Evolutionary conservation across 1,140 invertebrate species (phyloP), one percentile per base, ranked within the genome.

Genomic region (Drosophila ercepeae): DNA sequence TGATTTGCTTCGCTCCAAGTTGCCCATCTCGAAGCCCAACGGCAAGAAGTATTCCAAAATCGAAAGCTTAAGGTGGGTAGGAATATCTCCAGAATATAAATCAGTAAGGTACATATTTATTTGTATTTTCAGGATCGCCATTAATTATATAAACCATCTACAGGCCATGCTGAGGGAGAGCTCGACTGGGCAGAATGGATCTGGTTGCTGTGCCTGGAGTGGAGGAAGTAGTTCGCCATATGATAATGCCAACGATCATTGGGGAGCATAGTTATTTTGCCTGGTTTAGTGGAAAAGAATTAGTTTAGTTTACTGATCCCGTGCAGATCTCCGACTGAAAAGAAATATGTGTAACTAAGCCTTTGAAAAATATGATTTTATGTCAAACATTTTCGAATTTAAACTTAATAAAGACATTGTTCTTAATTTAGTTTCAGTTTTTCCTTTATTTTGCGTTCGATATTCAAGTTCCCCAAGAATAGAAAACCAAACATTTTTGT

Each of bases 41-140:
- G 96, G 96, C n/a, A 97, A 97, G 89, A 97, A 97, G 90, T 94
- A 97, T 67, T 96, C 96, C 1, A 97, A 97, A 92, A 97, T 97
- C 58, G 96, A 97, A 88, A 96, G 95, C 21, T 92, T 97, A 1
- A 94, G 96, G 93, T 96, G 92, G 68, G 88, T 55, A 0, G 0
- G 2, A 13, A 7, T 14, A 13, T 16, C 13, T 14, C 4, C 4
- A 8, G n/a, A 41, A 3, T 19, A 8, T 36, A 19, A 8, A 0
- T 8, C 3, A 18, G 8, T 19, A 1, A 1, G 3, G 4, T 39
- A 1, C 6, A 39, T 18, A 19, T 8, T 19, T 18, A 18, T 19
- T 42, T 8, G 2, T 3, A 18, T 18, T 6, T 92, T 49, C 90
- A 95, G 95, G 68, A 93, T 95, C 91, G 96, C 96, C 13, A 97